phyloP scores from a whole-genome alignment of 37 sponge, comb jelly and placozoan species.

The Lycopodina hypogea region DNA sequence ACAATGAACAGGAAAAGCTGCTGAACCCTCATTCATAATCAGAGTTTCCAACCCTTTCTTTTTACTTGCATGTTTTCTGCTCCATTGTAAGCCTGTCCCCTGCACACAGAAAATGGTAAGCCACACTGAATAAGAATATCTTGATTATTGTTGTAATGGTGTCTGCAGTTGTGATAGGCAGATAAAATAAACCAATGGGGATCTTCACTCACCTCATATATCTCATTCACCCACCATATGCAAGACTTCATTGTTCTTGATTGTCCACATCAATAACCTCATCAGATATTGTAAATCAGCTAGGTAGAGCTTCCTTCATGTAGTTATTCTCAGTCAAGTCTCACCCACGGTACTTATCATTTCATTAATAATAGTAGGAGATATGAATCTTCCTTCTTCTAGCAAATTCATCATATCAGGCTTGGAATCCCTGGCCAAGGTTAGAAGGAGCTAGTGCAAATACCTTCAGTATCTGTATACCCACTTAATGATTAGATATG shows the following conservation, averaged over 20 bases:
- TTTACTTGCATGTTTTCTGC: conserved; percentile 21
- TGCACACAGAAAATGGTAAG: conserved; percentile 10
- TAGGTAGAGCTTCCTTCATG: neutral
- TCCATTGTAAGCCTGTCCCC: conserved; percentile 19
- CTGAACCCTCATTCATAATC: conserved; percentile 41
- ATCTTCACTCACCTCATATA: conserved; percentile 21
- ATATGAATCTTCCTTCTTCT: neutral
- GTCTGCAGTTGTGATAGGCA: neutral
- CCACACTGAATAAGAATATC: conserved; percentile 10
- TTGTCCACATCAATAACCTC: conserved; percentile 48
- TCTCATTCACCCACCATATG: conserved; percentile 47
- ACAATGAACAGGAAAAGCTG: conserved; percentile 70
- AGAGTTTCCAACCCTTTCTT: conserved; percentile 50
- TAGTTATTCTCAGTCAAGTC: neutral
- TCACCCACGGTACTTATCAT: conserved; percentile 3
- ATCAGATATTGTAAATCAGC: conserved; percentile 59
- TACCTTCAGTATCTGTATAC: too few relatives aligned
- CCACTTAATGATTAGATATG: too few relatives aligned
- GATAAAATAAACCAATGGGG: neutral
- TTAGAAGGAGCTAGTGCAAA: too few relatives aligned
- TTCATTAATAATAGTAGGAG: conserved; percentile 9
- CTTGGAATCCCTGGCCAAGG: too few relatives aligned
- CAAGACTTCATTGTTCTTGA: conserved; percentile 11
- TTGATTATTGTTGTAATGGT: too few relatives aligned
- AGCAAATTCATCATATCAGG: too few relatives aligned